Evolutionary conservation across 2,888 invertebrate genomes (phyloP).

Genomic region (Mermis nigrescens): DNA sequence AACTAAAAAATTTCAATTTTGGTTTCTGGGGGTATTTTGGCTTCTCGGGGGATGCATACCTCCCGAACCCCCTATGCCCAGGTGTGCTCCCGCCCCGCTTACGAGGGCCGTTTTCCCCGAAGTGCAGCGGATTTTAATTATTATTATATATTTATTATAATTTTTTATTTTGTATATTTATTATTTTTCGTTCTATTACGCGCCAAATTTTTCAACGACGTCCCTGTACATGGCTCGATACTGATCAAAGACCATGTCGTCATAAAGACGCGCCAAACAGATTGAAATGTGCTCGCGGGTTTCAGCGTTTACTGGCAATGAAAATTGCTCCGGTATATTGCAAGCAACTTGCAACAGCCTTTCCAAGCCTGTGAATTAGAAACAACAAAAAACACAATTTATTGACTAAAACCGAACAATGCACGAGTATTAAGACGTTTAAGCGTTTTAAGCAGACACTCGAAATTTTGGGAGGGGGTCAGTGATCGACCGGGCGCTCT

Average conservation of each 20-base stretch:
- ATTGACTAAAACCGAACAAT: not conserved
- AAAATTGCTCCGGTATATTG: slow-evolving; percentile 64
- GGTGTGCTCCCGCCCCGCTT: no score
- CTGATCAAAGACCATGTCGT: slow-evolving; percentile 83
- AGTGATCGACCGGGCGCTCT: no score
- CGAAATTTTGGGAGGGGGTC: not conserved
- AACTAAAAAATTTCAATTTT: no score
- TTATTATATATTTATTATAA: no score
- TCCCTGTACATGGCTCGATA: slow-evolving; percentile 46
- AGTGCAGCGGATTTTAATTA: no score
- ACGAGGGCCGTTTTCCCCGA: no score
- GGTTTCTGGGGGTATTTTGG: no score
- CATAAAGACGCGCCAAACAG: slow-evolving; percentile 69
- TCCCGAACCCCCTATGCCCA: no score
- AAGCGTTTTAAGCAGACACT: no score
- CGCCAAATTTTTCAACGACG: slow-evolving; percentile 64
- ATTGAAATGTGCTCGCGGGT: slow-evolving; percentile 77
- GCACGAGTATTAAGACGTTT: not conserved
- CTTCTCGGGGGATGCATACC: no score
- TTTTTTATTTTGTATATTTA: no score
- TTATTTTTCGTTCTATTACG: slow-evolving; percentile 36
- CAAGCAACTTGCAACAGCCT: slow-evolving; percentile 73
- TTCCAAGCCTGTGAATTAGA: slow-evolving; percentile 39
- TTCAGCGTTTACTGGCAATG: slow-evolving; percentile 67
- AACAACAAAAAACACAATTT: not conserved